Base-by-base conservation (phyloP, 2,888 invertebrate genomes). In the Palloptera scutellata region DNA sequence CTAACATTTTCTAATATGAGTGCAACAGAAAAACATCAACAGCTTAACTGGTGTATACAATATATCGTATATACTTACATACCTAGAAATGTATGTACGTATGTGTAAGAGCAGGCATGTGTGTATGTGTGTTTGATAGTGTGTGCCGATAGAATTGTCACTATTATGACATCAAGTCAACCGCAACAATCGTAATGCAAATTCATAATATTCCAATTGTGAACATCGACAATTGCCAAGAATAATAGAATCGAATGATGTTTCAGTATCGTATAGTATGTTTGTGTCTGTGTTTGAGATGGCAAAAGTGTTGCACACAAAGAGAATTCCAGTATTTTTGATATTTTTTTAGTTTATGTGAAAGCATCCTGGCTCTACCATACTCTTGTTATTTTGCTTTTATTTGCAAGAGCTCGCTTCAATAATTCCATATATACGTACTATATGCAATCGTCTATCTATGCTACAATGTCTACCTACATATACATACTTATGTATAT, bases 141-240 rank as follows among this genome's bases (percentile, higher is more conserved):
- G 30, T 4, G 62, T 67, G 68, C 61, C 68, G 65, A 68, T 62
- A 68, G 65, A 68, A 68, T 55, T 64, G 60, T 53, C 66, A 66
- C 69, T 63, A 64, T 69, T 66, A 64, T 69, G 69, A 69, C 66
- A 66, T 66, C 65, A 54, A 69, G 61, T 66, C 69, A 66, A 64
- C 69, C 64, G 58, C 69, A 67, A 66, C 61, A 64, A 67, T 67
- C 64, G 64, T 70, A 67, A 70, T 70, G 61, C 67, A 61, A 67
- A 70, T 61, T 70, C 69, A 70, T 70, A 70, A 70, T 67, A 67
- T 64, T 64, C 15, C 66, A 61, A 64, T 64, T 67, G 67, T 64
- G 61, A 66, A 63, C 59, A 58, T 43, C 60, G 62, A 62, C 61
- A 62, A 69, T 69, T 65, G 62, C 52, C 66, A 17, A 52, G 40